Percentiles rank a stretch among this genome's conserved stretches.
Evolutionary conservation across 2,113 vertebrate species (phyloP).

Genomic region (Maccullochella peelii): DNA sequence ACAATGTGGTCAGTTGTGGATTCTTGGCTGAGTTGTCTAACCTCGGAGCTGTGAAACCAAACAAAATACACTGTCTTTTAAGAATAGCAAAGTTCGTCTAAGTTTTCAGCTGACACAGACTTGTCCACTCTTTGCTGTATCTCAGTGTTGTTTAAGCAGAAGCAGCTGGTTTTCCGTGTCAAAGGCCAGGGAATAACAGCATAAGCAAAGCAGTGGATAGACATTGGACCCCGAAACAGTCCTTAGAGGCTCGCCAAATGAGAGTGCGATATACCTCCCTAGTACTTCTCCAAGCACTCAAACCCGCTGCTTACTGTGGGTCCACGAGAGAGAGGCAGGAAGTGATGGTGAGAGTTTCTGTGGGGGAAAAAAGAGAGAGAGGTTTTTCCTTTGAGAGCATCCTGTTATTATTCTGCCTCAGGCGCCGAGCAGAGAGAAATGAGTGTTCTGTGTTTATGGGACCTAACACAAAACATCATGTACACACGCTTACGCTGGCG

Average conservation of each 20-base stretch:
- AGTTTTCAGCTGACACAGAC: slow-evolving; percentile 43
- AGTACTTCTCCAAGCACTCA: slow-evolving; percentile 45
- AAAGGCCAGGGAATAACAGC: slow-evolving; percentile 34
- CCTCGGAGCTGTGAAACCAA: slow-evolving; percentile 16
- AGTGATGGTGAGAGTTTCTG: slow-evolving; percentile 40
- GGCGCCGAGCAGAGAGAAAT: slow-evolving; percentile 65
- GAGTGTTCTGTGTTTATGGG: slow-evolving; percentile 70
- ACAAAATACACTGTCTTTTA: slow-evolving; percentile 7
- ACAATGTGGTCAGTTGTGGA: slow-evolving; percentile 19
- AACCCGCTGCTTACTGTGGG: slow-evolving; percentile 16
- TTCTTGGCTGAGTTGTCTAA: slow-evolving; percentile 10
- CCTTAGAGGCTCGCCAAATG: slow-evolving; percentile 45
- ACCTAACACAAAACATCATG: slow-evolving; percentile 67
- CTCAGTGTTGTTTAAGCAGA: slow-evolving; percentile 38
- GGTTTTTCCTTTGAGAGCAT: slow-evolving; percentile 72
- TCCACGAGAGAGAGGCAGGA: slow-evolving; percentile 25
- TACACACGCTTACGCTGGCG: slow-evolving; percentile 24
- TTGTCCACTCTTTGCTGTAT: background rate
- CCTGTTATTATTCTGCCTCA: slow-evolving; percentile 74
- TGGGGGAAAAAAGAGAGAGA: slow-evolving; percentile 20
- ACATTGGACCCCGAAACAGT: slow-evolving; percentile 31
- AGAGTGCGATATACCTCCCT: slow-evolving; percentile 60
- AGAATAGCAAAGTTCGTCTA: background rate
- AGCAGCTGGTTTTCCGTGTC: background rate
- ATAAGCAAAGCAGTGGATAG: slow-evolving; percentile 43